Conservation (phyloP, 35 echinoderm and acorn worm genomes). For the Ptychodera flava region DNA sequence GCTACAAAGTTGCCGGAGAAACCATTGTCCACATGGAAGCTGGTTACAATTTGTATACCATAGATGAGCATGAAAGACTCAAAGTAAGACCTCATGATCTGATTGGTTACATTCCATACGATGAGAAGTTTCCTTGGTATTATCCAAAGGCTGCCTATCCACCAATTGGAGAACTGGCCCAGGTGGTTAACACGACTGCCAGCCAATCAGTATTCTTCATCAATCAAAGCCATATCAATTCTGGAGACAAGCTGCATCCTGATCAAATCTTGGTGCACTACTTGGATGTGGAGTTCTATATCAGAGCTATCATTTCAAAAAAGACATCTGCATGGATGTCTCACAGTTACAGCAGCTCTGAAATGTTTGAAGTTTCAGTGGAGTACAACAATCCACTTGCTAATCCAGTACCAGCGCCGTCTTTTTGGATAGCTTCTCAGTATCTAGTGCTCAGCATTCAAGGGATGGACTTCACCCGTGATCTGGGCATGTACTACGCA, state of each 20-base stretch:
- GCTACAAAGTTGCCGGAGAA: constrained; percentile 39
- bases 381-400: constrained; percentile 49
- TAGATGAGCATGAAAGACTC: constrained; percentile 31
- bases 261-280: neutral
- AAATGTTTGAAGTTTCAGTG: constrained; percentile 47
- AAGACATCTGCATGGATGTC: constrained; percentile 20
- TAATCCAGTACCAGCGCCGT: constrained; percentile 8
- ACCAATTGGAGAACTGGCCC: constrained; percentile 48
- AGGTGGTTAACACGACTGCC: neutral
- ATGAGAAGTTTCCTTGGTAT: constrained; percentile 58
- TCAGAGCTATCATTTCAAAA: constrained; percentile 47
- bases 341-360: constrained; percentile 44
- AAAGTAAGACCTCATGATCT: constrained; percentile 43
- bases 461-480: constrained; percentile 60
- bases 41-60: constrained; percentile 58
- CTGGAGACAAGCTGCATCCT: neutral
- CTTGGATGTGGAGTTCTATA: constrained; percentile 27
- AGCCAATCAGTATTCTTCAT: constrained; percentile 15
- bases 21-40: constrained; percentile 43
- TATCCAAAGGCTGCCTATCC: constrained; percentile 70
- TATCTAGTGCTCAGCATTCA: constrained; percentile 48
- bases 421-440: constrained; percentile 41
- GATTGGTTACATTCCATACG: constrained; percentile 49
- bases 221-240: constrained; percentile 6
- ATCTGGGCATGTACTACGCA: constrained; percentile 73